Conservation (phyloP, 2,888 invertebrate genomes). For the Sminthurinus aureus region DNA sequence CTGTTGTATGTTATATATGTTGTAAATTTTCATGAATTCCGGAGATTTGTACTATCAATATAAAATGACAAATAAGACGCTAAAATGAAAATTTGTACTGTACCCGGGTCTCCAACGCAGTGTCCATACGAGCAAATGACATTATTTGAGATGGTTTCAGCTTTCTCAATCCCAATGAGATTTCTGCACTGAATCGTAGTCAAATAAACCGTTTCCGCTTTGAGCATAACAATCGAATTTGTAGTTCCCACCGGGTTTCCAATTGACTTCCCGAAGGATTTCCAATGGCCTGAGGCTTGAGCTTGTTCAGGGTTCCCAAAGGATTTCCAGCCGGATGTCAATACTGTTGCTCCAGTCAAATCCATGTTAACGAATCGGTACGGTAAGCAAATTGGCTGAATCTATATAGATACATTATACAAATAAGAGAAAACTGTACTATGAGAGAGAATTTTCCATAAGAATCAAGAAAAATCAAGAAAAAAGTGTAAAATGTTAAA, state of each 20-base stretch:
- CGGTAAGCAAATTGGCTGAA: conserved; percentile 16
- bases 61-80: too few species aligned
- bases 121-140: not conserved
- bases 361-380: not conserved
- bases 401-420: conserved; percentile 9
- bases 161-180: not conserved
- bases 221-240: not conserved
- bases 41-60: too few species aligned
- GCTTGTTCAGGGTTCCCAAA: too few species aligned
- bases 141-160: not conserved
- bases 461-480: not conserved
- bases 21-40: too few species aligned
- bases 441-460: too few species aligned
- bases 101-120: not conserved
- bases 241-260: not conserved
- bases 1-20: not conserved
- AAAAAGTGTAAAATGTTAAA: not conserved
- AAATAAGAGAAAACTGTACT: not conserved
- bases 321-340: not conserved
- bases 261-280: not conserved
- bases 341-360: not conserved
- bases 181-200: conserved; percentile 1
- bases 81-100: not conserved
- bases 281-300: too few species aligned
- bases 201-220: not conserved